Evolutionary conservation across 2,113 vertebrate species (phyloP).

Genomic region (Nerophis ophidion): DNA sequence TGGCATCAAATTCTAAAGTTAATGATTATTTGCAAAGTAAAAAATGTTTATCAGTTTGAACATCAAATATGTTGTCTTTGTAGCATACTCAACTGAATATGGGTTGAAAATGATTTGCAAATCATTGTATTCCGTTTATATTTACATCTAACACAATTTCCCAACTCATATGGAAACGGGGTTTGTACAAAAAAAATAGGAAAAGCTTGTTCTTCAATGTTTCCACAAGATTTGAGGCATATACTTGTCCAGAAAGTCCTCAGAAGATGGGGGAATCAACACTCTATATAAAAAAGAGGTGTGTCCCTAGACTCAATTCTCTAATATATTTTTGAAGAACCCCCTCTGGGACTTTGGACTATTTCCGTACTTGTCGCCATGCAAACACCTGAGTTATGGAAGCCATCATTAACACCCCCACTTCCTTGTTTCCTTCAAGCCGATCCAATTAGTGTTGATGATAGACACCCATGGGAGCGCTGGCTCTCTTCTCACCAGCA

Average conservation of each 20-base stretch:
- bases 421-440: slow-evolving; percentile 15
- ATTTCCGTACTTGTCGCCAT: slow-evolving; percentile 31
- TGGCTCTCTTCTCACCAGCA: slow-evolving; percentile 37
- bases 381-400: slow-evolving; percentile 40
- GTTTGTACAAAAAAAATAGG: too few relatives aligned
- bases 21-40: too few relatives aligned
- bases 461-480: slow-evolving; percentile 51
- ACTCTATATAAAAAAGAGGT: background rate
- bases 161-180: too few relatives aligned
- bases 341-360: background rate
- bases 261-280: background rate
- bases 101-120: too few relatives aligned
- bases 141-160: too few relatives aligned
- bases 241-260: background rate
- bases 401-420: slow-evolving; percentile 22
- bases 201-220: background rate
- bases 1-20: too few relatives aligned
- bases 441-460: slow-evolving; percentile 59
- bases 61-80: too few relatives aligned
- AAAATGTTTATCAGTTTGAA: too few relatives aligned
- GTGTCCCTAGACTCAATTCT: background rate
- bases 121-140: too few relatives aligned
- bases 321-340: background rate
- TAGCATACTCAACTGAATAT: too few relatives aligned
- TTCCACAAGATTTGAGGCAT: background rate